Evolutionary conservation across 1,140 invertebrate genomes (phyloP).

Genomic region (Procambarus clarkii): DNA sequence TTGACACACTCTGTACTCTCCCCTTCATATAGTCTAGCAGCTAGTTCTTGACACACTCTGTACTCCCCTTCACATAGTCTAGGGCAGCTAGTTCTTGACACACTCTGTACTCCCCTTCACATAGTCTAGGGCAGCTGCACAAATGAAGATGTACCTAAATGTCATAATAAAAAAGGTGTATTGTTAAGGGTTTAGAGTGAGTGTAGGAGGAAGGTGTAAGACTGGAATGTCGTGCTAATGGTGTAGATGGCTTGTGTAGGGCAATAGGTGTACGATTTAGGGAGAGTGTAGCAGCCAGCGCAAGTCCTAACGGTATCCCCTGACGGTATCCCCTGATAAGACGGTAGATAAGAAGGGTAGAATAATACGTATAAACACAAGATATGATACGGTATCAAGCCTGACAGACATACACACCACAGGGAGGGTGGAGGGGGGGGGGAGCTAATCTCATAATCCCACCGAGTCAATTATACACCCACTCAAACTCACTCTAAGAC

Average conservation of each 20-base stretch:
- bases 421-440: too few relatives aligned
- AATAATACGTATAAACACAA: constrained; percentile 18
- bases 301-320: background rate
- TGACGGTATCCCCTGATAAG: constrained; percentile 5
- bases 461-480: background rate
- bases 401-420: background rate
- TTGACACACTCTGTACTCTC: too few relatives aligned
- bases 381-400: constrained; percentile 35
- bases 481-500: background rate
- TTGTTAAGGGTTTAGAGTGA: background rate
- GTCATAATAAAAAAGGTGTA: too few relatives aligned
- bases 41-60: too few relatives aligned
- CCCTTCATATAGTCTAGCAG: too few relatives aligned
- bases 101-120: too few relatives aligned
- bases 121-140: too few relatives aligned
- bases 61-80: too few relatives aligned
- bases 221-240: background rate
- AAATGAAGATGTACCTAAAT: too few relatives aligned
- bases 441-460: too few relatives aligned
- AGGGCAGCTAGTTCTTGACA: too few relatives aligned
- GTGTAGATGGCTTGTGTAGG: background rate
- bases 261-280: background rate
- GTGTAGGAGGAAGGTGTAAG: background rate
- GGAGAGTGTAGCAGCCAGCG: background rate
- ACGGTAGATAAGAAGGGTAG: background rate